Base-by-base conservation (phyloP, 2,888 invertebrate species). In the Tiliacea aurago region DNA sequence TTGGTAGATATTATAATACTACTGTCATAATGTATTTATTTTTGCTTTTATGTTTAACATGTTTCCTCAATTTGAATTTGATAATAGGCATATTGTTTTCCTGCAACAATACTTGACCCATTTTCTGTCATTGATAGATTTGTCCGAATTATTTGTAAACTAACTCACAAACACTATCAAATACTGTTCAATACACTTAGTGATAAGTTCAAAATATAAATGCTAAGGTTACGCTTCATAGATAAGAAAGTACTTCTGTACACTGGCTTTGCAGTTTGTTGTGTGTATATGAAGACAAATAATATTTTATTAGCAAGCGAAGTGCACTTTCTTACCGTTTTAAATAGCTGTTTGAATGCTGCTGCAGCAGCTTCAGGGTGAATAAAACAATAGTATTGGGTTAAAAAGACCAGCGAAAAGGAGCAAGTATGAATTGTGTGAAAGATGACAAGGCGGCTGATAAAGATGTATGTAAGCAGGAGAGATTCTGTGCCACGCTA, bases 221-320 rank as follows among this genome's bases (percentile, higher is more conserved):
- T 81, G 78, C 56, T 81, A 81, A 81, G 76, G 78, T 78, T 81
- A 78, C 81, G 75, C 66, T 81, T 75, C 76, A 41, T 56, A 67
- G 76, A 81, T 66, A 70, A 66, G 78, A 63, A 66, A 81, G 66
- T 78, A 75, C 45, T 66, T 66, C 73, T 81, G 58, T n/a, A 56
- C 47, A 64, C 10, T 80, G 33, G 45, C 23, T 58, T 43, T 63
- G 62, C 66, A 75, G 51, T 66, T 55, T 61, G 33, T 56, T 58
- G 23, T 47, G 3, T 58, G 23, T 47, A 15, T 59, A 55, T 49
- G 33, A 41, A 51, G 4, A 62, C 10, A n/a, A 37, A 68, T 59
- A 51, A 61, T 56, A 56, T 49, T 65, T 2, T 20, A 72, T 58
- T 58, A 10, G 64, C 51, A 51, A 13, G 20, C 10, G 13, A 49